Percentiles rank a stretch among this genome's conserved stretches.
Conservation (phyloP, 2,888 invertebrate species). For the Agrochola lota region DNA sequence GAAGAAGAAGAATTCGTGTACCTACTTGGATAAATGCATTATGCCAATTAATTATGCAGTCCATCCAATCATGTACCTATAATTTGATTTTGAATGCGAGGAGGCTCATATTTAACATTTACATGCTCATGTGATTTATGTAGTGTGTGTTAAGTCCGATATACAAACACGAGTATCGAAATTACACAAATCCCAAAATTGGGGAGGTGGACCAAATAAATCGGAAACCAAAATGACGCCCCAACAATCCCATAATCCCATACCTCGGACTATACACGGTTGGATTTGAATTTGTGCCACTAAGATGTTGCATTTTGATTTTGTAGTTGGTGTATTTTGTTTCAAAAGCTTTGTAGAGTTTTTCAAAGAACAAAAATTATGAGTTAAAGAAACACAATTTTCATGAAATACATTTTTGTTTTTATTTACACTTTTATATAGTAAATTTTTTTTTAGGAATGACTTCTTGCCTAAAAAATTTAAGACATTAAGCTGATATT, state of each 20-base stretch:
- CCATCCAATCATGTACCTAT: not conserved
- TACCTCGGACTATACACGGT: conserved; percentile 71
- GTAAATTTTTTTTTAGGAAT: too few species aligned
- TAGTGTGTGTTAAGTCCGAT: conserved; percentile 19
- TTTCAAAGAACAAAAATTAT: not conserved
- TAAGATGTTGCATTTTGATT: conserved; percentile 69
- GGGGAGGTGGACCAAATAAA: conserved; percentile 75
- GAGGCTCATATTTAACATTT: not conserved
- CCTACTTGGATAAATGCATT: not conserved
- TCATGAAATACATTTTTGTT: too few species aligned
- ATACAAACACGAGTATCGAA: conserved; percentile 38
- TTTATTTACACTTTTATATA: not conserved
- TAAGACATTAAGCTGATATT: too few species aligned
- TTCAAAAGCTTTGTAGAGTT: not conserved
- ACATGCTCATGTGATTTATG: not conserved
- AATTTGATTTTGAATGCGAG: not conserved
- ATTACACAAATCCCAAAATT: conserved; percentile 56
- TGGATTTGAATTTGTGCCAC: conserved; percentile 71
- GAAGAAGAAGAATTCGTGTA: too few species aligned
- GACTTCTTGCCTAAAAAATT: too few species aligned
- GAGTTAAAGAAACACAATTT: too few species aligned
- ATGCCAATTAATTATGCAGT: not conserved
- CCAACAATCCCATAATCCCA: conserved; percentile 80
- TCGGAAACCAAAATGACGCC: conserved; percentile 80
- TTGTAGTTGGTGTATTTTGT: not conserved